These are phyloP conservation scores for Nasua narica DNA, from an alignment of 2,797 vertebrate genomes.

Conservation along the genomic window DNA sequence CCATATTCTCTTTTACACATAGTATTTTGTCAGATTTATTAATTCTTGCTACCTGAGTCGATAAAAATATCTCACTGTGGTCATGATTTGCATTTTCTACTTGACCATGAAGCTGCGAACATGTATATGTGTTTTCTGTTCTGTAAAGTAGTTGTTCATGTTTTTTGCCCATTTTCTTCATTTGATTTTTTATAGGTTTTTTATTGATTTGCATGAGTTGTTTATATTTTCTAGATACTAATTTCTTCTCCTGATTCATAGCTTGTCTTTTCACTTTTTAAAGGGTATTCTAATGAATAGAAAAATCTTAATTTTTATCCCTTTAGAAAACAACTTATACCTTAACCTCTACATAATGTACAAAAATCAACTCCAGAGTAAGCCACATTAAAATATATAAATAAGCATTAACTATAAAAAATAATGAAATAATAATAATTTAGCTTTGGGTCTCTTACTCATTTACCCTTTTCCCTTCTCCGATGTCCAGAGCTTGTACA, in stretches of 20 bases:
- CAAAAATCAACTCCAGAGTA: background rate
- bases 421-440: background rate
- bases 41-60: background rate
- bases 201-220: background rate
- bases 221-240: background rate
- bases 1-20: background rate
- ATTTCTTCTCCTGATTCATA: background rate
- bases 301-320: background rate
- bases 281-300: background rate
- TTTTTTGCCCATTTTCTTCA: background rate
- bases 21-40: background rate
- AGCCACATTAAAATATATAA: background rate
- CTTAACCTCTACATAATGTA: background rate
- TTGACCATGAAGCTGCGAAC: background rate
- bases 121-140: background rate
- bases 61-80: background rate
- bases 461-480: conserved; percentile 13
- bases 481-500: conserved; percentile 28
- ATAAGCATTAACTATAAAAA: background rate
- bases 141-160: background rate
- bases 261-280: background rate
- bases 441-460: background rate
- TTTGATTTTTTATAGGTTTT: background rate
- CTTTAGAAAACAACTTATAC: background rate
- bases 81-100: background rate